Evolutionary conservation across 2,113 vertebrate species (phyloP).

Genomic region (Oxyura jamaicensis): DNA sequence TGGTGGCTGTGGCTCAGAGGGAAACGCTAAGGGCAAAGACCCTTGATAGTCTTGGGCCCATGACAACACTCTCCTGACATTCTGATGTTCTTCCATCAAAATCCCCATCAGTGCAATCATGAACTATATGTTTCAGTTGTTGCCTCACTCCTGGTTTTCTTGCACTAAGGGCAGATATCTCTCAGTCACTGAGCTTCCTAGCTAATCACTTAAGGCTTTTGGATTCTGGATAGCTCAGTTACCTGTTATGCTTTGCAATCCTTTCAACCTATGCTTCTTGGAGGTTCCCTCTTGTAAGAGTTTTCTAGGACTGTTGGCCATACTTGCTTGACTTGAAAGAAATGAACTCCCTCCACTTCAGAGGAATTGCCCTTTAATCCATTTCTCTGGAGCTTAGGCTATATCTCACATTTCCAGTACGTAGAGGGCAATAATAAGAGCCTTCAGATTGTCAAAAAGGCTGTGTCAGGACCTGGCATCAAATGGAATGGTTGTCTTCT

Average conservation of each 20-base stretch:
- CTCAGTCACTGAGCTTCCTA: not conserved
- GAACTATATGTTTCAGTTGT: too few relatives aligned
- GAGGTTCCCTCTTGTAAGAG: not conserved
- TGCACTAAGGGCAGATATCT: not conserved
- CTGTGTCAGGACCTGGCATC: not conserved
- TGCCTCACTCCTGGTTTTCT: not conserved
- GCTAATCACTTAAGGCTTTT: too few relatives aligned
- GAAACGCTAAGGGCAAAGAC: too few relatives aligned
- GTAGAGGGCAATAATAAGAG: not conserved
- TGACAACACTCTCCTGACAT: too few relatives aligned
- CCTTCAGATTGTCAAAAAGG: not conserved
- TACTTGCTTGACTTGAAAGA: not conserved
- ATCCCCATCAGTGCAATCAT: not conserved
- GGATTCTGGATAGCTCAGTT: not conserved
- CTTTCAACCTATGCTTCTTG: too few relatives aligned
- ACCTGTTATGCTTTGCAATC: not conserved
- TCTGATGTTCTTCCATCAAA: not conserved
- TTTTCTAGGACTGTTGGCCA: not conserved
- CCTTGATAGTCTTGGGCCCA: too few relatives aligned
- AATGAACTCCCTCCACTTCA: not conserved
- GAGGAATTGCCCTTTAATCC: not conserved
- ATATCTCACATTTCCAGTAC: not conserved
- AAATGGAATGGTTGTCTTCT: not conserved
- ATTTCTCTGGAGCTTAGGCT: not conserved
- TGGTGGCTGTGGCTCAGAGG: too few relatives aligned